Evolutionary conservation across 2,113 vertebrate species (phyloP).

Genomic region (Cnemophilus loriae): DNA sequence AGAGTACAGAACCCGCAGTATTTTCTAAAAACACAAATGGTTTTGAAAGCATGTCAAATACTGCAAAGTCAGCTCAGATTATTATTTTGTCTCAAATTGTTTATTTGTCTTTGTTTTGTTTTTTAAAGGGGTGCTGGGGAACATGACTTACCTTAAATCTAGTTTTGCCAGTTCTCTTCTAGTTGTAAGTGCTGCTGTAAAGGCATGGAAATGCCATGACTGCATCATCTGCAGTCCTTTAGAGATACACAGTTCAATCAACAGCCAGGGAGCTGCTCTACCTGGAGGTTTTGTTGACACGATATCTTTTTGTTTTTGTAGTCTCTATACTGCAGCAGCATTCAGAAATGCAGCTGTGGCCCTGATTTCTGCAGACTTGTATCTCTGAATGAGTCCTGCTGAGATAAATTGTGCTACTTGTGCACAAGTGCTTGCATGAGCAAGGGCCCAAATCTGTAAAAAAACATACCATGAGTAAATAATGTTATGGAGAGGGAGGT

Average conservation of each 20-base stretch:
- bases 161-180: background rate
- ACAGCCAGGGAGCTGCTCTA: background rate
- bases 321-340: background rate
- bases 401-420: background rate
- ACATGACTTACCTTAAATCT: background rate
- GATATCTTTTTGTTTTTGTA: background rate
- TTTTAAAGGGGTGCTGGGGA: background rate
- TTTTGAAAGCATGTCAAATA: conserved; percentile 34
- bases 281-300: background rate
- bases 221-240: background rate
- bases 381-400: background rate
- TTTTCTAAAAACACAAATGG: conserved; percentile 55
- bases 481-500: fast-evolving
- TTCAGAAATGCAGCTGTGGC: background rate
- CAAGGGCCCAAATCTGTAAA: background rate
- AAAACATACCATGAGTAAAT: background rate
- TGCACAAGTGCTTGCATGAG: background rate
- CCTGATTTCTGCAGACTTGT: background rate
- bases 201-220: background rate
- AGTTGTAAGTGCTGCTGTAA: background rate
- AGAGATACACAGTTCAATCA: background rate
- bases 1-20: conserved; percentile 43
- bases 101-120: conserved; percentile 32
- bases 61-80: conserved; percentile 19
- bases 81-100: conserved; percentile 20